Base-by-base conservation (phyloP, 2,113 vertebrate genomes). In the Nyctereutes procyonoides region DNA sequence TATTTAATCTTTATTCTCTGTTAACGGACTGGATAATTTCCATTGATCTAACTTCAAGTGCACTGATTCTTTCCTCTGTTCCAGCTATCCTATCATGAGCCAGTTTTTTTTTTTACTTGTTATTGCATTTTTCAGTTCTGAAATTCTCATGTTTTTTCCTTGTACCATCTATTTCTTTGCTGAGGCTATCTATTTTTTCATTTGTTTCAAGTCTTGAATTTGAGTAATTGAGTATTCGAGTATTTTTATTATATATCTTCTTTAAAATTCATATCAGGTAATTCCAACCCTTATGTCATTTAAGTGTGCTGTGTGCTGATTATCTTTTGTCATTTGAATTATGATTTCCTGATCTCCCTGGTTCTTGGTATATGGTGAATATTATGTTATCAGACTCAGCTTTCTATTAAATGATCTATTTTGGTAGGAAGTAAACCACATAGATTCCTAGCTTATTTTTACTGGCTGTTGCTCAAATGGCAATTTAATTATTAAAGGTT, bases 261-360 rank as follows among this genome's bases (percentile, higher is more conserved):
- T 96, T 93, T 88, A 88, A 92, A 96, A 89, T 96, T 51, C 73
- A 92, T 95, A 51, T 89, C 79, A 95, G 92, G 55, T 65, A 92
- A 87, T 80, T 93, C 74, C 22, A 97, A 80, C 71, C 93, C 51
- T 93, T 90, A 76, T 83, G 55, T 71, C 71, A 90, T 48, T 32
- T 96, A 55, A n/a, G 16, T 88, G 30, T 77, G 26, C 19, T 60
- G 12, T 91, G 69, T 91, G 56, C 51, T n/a, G 71, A 93, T 91
- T 93, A 88, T 48, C 82, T 88, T 88, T 86, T 63, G 67, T 88
- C 76, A 88, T 80, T 32, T 88, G 83, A 97, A 95, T 90, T 77
- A 43, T 65, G 92, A 90, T 85, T 81, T 95, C 81, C 38, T 65
- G 92, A 90, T 85, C 76, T 95, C 81, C 38, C 38, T 88, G 28